Conservation (phyloP, 2,113 vertebrate species). For the Narcine bancroftii region DNA sequence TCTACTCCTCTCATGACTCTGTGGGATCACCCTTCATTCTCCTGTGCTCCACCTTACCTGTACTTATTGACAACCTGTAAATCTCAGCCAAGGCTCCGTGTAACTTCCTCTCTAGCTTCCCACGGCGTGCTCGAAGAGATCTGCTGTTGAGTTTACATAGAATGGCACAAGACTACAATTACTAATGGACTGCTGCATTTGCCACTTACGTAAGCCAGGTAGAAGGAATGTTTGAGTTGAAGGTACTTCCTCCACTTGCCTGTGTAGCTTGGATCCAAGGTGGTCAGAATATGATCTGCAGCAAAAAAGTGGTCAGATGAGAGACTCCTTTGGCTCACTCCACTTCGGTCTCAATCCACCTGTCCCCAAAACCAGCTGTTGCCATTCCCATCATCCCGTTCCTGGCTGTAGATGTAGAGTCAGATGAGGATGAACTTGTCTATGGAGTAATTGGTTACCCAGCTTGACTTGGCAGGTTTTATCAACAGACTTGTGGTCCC, state of each 20-base stretch:
- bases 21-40: too few relatives aligned
- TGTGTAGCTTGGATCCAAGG: conserved; percentile 79
- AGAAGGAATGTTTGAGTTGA: conserved; percentile 89
- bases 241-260: conserved; percentile 95
- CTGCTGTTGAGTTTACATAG: neutral
- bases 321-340: neutral
- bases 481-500: neutral
- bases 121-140: too few relatives aligned
- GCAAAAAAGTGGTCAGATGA: conserved; percentile 34
- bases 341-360: too few relatives aligned
- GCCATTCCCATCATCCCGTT: too few relatives aligned
- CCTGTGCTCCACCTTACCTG: too few relatives aligned
- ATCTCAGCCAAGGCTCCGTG: too few relatives aligned
- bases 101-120: too few relatives aligned
- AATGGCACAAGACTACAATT: neutral
- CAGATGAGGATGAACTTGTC: too few relatives aligned
- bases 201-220: conserved; percentile 91
- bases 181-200: neutral
- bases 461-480: neutral
- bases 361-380: too few relatives aligned
- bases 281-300: conserved; percentile 85
- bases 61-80: too few relatives aligned
- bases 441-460: neutral
- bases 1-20: too few relatives aligned
- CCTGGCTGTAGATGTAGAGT: neutral